Evolutionary conservation across 2,797 vertebrate genomes (phyloP), one percentile per base, ranked within the genome.

Genomic region (Discoglossus pictus): DNA sequence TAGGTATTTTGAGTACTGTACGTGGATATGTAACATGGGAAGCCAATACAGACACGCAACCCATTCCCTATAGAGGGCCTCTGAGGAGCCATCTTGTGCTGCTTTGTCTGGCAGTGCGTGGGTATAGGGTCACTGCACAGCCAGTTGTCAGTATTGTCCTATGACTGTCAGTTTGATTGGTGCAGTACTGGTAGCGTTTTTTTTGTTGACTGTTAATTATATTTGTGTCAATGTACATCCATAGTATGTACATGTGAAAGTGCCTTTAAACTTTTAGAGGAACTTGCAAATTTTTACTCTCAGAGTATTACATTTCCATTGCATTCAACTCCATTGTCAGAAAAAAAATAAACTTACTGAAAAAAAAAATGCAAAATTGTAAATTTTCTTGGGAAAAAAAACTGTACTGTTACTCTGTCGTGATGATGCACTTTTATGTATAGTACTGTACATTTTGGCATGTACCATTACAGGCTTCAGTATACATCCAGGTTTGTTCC

Each of bases 381-480:
- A 82, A 83, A 47, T 81, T 89, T 87, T 83, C 85, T 81, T 84
- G 86, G 84, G 81, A 76, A 76, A 51, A 48, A 50, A 42, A 86
- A 73, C 84, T 75, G 85, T 90, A 90, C 89, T 84, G 90, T 92
- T 95, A 86, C 90, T 84, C 85, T 89, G 89, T 95, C 86, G 93
- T 98, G 93, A 94, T 88, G 85, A 91, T 95, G 93, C 94, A 97
- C 94, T 94, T 98, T 94, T 89, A 88, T 93, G 94, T 97, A 94
- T 88, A 95, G 90, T 92, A 93, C 88, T 97, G 94, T 97, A 96
- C 89, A 94, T 95, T 86, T 93, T 82, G 88, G 94, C 93, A 96
- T 97, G 95, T 93, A 90, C 88, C 92, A 91, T 91, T 91, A 90
- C 89, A 91, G 89, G 89, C 83, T 90, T 86, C 91, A 86, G 83